phyloP scores from a whole-genome alignment of 2,888 invertebrate species.

The Drosophila neonasuta region DNA sequence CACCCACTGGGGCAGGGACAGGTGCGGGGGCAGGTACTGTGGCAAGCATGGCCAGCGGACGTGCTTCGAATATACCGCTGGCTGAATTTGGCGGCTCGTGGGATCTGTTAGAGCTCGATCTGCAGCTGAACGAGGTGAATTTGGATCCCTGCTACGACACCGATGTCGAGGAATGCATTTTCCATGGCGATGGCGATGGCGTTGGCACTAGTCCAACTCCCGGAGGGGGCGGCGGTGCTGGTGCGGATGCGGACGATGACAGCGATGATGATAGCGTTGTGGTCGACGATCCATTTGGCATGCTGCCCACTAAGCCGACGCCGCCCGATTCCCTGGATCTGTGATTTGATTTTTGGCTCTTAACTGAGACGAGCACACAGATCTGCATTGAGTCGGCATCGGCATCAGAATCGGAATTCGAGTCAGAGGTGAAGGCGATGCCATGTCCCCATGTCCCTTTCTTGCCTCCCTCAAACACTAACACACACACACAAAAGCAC shows the following conservation, averaged over 20 bases:
- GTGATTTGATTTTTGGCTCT: slow-evolving; percentile 81
- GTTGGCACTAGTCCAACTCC: slow-evolving; percentile 64
- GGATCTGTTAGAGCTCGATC: slow-evolving; percentile 86
- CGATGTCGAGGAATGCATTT: slow-evolving; percentile 85
- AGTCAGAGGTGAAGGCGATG: not conserved
- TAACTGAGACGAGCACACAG: slow-evolving; percentile 41
- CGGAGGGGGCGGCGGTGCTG: not conserved
- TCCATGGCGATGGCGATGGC: slow-evolving; percentile 83
- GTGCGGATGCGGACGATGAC: slow-evolving; percentile 32
- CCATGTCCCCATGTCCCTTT: not conserved
- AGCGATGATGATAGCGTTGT: slow-evolving; percentile 63
- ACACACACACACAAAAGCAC: slow-evolving; percentile 46
- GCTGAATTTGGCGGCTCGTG: slow-evolving; percentile 84
- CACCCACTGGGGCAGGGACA: slow-evolving; percentile 31
- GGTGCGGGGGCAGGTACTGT: not conserved
- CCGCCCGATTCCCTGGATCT: slow-evolving; percentile 84
- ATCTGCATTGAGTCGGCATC: not conserved
- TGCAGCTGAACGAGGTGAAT: slow-evolving; percentile 85
- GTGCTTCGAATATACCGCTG: slow-evolving; percentile 69
- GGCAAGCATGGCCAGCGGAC: not conserved
- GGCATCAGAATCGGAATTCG: not conserved
- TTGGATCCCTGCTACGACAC: slow-evolving; percentile 86
- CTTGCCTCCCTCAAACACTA: not conserved
- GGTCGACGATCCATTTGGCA: slow-evolving; percentile 83
- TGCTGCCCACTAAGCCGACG: slow-evolving; percentile 85